phyloP scores from a whole-genome alignment of 2,888 invertebrate genomes.

The Cephus pulcher region DNA sequence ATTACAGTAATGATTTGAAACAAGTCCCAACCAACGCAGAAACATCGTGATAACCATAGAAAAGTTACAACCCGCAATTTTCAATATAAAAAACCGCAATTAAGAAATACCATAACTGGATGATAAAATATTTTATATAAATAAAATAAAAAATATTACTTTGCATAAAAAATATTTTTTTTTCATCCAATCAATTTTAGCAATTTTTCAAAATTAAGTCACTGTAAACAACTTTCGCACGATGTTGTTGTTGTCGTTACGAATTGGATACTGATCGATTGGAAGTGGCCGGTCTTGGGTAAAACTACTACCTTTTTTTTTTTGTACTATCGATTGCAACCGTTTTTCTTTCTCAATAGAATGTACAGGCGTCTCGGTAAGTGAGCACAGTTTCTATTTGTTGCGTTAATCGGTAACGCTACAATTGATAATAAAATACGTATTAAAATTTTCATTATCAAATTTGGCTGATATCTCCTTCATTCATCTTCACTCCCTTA shows the following conservation, averaged over 20 bases:
- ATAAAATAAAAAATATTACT: not conserved
- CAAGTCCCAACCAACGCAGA: no score
- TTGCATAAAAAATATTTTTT: not conserved
- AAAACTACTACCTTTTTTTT: not conserved
- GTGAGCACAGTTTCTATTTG: not conserved
- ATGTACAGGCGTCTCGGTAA: not conserved
- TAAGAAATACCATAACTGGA: not conserved
- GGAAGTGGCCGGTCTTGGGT: not conserved
- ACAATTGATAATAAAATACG: not conserved
- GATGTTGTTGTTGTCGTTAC: not conserved
- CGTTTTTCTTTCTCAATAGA: not conserved
- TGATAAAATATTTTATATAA: not conserved
- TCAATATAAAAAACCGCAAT: no score
- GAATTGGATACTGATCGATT: not conserved
- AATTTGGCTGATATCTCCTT: not conserved
- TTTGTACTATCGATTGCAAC: not conserved
- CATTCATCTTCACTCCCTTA: not conserved
- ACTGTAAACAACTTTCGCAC: not conserved
- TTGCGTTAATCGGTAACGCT: not conserved
- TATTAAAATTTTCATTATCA: not conserved
- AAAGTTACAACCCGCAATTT: not conserved
- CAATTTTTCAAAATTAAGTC: not conserved
- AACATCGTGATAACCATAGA: not conserved
- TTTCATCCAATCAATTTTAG: not conserved
- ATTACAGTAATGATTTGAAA: no score